These are phyloP conservation scores for Hypena proboscidalis DNA, from an alignment of 2,888 invertebrate species.

Conservation along the genomic window DNA sequence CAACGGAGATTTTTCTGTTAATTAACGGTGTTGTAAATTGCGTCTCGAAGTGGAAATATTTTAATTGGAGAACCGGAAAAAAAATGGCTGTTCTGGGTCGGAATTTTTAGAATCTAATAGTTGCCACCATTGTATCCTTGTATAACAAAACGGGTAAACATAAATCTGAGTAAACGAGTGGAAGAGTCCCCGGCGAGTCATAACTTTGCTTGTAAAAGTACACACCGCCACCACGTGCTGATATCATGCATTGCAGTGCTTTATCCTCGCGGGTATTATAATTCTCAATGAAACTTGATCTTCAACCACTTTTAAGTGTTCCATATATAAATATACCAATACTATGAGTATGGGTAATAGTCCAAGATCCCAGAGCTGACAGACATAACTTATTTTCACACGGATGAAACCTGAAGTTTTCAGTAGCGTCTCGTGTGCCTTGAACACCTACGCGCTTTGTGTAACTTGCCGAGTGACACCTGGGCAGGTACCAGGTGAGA, in stretches of 20 bases:
- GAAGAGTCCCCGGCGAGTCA: conserved; percentile 57
- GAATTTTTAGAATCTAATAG: conserved; percentile 42
- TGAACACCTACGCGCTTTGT: too few species aligned
- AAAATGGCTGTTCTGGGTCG: conserved; percentile 32
- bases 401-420: too few species aligned
- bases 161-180: conserved; percentile 61
- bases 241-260: conserved; percentile 15
- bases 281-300: conserved; percentile 47
- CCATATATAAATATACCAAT: too few species aligned
- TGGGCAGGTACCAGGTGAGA: too few species aligned
- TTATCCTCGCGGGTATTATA: conserved; percentile 37
- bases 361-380: too few species aligned
- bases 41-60: conserved; percentile 27
- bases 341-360: too few species aligned
- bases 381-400: too few species aligned
- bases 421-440: too few species aligned
- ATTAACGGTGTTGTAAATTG: conserved; percentile 31
- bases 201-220: conserved; percentile 63
- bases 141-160: conserved; percentile 66
- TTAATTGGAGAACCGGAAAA: conserved; percentile 39
- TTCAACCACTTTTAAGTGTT: too few species aligned
- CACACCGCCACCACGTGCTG: conserved; percentile 39
- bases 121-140: conserved; percentile 43
- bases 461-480: too few species aligned
- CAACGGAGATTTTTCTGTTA: conserved; percentile 25